These are phyloP conservation scores for Pseudoips prasinana DNA, from an alignment of 2,888 invertebrate genomes.

Conservation along the genomic window DNA sequence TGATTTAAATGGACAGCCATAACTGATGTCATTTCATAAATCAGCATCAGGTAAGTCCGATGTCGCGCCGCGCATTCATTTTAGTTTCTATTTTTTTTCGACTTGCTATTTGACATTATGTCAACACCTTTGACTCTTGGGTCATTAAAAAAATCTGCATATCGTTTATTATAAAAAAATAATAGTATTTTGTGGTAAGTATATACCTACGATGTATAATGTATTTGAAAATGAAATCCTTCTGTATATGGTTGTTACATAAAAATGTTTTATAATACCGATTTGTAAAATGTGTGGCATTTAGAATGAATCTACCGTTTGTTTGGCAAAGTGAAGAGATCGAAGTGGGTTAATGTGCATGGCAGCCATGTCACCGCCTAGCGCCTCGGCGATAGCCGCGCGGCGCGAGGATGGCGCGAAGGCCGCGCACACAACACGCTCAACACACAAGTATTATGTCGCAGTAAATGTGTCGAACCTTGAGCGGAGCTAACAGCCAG, in stretches of 20 bases:
- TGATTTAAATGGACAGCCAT: slow-evolving; percentile 7
- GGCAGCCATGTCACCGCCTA: slow-evolving; percentile 10
- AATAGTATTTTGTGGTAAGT: too few relatives aligned
- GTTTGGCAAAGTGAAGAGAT: slow-evolving; percentile 6
- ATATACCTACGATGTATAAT: too few relatives aligned
- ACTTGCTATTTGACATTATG: slow-evolving; percentile 2
- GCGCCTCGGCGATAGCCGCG: slow-evolving; percentile 5
- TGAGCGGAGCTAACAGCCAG: slow-evolving; percentile 21
- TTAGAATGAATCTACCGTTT: too few relatives aligned
- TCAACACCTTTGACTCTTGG: slow-evolving; percentile 10
- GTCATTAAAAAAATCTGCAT: too few relatives aligned
- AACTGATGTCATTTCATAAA: slow-evolving; percentile 7
- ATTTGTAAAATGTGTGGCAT: too few relatives aligned
- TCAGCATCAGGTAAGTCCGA: slow-evolving; percentile 4
- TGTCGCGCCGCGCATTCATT: neutral
- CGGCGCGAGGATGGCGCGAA: slow-evolving; percentile 13
- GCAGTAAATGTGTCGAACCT: slow-evolving; percentile 19
- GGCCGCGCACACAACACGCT: slow-evolving; percentile 14
- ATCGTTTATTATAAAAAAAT: too few relatives aligned
- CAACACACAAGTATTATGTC: slow-evolving; percentile 5
- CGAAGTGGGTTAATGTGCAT: slow-evolving; percentile 18
- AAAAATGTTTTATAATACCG: too few relatives aligned
- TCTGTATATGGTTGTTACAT: too few relatives aligned
- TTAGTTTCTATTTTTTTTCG: slow-evolving; percentile 1
- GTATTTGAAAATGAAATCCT: too few relatives aligned